Conservation (phyloP, 2,888 invertebrate genomes). For the Cheilosia grossa region DNA sequence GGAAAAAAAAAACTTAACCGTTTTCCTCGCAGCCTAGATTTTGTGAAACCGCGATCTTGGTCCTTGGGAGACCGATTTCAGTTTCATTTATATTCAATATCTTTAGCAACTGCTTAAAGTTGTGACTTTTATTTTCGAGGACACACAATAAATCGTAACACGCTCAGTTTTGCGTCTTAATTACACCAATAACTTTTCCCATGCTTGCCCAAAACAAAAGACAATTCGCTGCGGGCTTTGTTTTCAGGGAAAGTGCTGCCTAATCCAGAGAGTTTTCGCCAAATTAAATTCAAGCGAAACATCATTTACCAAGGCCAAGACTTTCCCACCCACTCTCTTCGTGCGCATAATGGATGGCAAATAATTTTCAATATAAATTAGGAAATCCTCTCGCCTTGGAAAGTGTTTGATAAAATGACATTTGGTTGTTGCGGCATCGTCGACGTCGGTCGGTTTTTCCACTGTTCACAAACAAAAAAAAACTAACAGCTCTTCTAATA, state of each 20-base stretch:
- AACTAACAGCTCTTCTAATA: slow-evolving; percentile 78
- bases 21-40: slow-evolving; percentile 13
- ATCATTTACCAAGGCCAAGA: slow-evolving; percentile 50
- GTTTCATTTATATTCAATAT: background rate
- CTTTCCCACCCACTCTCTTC: background rate
- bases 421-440: slow-evolving; percentile 5
- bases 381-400: slow-evolving; percentile 59
- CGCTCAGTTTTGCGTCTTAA: slow-evolving; percentile 56
- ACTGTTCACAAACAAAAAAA: slow-evolving; percentile 17
- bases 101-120: slow-evolving; percentile 6
- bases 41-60: background rate
- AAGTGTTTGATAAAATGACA: slow-evolving; percentile 64
- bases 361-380: slow-evolving; percentile 71
- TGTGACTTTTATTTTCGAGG: slow-evolving; percentile 28
- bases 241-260: slow-evolving; percentile 19
- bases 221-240: background rate
- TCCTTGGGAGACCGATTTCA: slow-evolving; percentile 19
- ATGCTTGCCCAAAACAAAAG: slow-evolving; percentile 1
- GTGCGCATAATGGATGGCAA: slow-evolving; percentile 59
- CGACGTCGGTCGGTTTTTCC: background rate
- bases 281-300: slow-evolving; percentile 70
- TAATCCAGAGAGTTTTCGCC: slow-evolving; percentile 69
- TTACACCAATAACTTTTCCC: slow-evolving; percentile 60
- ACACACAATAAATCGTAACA: slow-evolving; percentile 41
- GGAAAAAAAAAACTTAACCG: background rate